Percentiles rank a stretch among this genome's conserved stretches.
Conservation (phyloP, 2,113 vertebrate species). For the Hoplias malabaricus region DNA sequence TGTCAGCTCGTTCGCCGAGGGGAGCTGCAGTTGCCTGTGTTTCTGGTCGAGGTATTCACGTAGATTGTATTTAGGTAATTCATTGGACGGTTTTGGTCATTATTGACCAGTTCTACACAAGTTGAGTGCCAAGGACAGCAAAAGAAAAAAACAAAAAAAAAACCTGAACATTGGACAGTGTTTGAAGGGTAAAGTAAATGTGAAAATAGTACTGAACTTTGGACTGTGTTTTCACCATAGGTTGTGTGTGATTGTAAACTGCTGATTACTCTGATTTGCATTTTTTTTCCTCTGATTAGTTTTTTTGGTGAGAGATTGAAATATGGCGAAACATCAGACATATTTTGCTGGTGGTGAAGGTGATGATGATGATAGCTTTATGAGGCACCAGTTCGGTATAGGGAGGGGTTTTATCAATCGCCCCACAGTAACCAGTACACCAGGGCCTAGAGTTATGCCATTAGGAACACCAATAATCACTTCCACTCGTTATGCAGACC, state of each 20-base stretch:
- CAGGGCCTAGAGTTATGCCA: neutral
- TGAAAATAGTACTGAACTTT: too few relatives aligned
- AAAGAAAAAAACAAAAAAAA: too few relatives aligned
- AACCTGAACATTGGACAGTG: too few relatives aligned
- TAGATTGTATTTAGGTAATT: too few relatives aligned
- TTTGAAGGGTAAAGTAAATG: too few relatives aligned
- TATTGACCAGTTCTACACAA: too few relatives aligned
- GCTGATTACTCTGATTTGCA: neutral
- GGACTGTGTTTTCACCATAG: neutral
- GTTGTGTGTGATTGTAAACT: slow-evolving; percentile 16
- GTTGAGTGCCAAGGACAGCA: too few relatives aligned
- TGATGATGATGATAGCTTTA: neutral
- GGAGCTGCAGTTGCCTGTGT: too few relatives aligned
- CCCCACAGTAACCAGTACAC: slow-evolving; percentile 7
- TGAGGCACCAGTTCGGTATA: slow-evolving; percentile 7
- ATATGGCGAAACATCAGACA: neutral
- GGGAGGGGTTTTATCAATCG: slow-evolving; percentile 6
- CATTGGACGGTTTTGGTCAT: too few relatives aligned
- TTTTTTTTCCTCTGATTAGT: neutral
- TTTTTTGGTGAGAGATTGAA: neutral
- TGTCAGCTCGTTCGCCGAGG: neutral
- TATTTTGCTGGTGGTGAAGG: neutral
- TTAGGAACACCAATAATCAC: neutral
- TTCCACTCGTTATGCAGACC: slow-evolving; percentile 15
- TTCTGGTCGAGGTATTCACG: too few relatives aligned